These are phyloP conservation scores for Amiota communis DNA, from an alignment of 2,888 invertebrate genomes.

Conservation along the genomic window DNA sequence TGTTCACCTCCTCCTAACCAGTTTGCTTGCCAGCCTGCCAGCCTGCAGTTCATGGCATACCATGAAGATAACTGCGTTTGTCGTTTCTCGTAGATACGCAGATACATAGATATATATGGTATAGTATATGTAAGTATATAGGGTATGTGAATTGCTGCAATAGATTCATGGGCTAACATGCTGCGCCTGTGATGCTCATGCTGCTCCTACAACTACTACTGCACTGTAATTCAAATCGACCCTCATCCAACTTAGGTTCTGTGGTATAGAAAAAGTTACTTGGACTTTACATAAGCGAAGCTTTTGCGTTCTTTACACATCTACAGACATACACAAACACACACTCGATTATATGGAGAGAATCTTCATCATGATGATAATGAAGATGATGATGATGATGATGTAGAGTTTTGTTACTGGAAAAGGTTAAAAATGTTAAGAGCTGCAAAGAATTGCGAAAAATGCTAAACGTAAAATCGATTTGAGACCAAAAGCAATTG, in stretches of 20 bases:
- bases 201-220: constrained; percentile 1
- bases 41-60: not conserved
- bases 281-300: not conserved
- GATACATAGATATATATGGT: too few relatives aligned
- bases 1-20: too few relatives aligned
- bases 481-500: constrained; percentile 35
- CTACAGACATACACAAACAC: not conserved
- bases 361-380: too few relatives aligned
- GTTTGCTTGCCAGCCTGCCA: not conserved
- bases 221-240: not conserved
- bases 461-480: constrained; percentile 64
- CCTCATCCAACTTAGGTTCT: constrained; percentile 1
- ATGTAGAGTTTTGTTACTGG: not conserved
- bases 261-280: not conserved
- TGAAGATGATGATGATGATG: not conserved
- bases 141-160: not conserved
- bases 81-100: not conserved
- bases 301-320: not conserved
- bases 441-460: constrained; percentile 46
- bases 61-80: not conserved
- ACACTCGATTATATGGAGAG: not conserved
- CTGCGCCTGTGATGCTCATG: constrained; percentile 1
- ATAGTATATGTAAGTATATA: too few relatives aligned
- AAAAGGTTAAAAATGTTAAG: constrained; percentile 16
- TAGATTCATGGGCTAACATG: constrained; percentile 16